Conservation (phyloP, 2,888 invertebrate species). For the Opisthograptis luteolata region DNA sequence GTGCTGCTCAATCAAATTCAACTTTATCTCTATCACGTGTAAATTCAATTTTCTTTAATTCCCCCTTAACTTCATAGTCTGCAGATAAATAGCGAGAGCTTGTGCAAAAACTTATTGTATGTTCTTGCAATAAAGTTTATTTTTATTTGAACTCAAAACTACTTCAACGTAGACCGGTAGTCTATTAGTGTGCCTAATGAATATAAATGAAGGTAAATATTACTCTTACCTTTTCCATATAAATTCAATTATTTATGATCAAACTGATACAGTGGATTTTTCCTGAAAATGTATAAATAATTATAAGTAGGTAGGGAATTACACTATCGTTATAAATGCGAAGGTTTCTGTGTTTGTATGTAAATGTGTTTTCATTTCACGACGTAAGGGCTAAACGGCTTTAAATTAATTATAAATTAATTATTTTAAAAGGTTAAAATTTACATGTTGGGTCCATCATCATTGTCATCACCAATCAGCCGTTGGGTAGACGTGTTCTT, state of each 20-base stretch:
- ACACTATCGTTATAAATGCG: no score
- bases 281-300: slow-evolving; percentile 35
- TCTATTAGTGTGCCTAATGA: slow-evolving; percentile 65
- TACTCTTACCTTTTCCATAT: slow-evolving; percentile 53
- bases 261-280: slow-evolving; percentile 34
- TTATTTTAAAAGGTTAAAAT: no score
- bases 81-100: slow-evolving; percentile 7
- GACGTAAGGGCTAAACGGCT: no score
- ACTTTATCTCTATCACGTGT: slow-evolving; percentile 8
- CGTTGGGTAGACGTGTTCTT: no score
- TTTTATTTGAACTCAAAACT: slow-evolving; percentile 36
- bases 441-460: no score
- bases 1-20: slow-evolving; percentile 9
- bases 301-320: slow-evolving; percentile 12
- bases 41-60: slow-evolving; percentile 20
- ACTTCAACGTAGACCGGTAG: slow-evolving; percentile 50
- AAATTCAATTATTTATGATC: slow-evolving; percentile 52
- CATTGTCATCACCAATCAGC: no score
- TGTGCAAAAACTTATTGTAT: slow-evolving; percentile 42
- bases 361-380: no score
- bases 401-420: no score
- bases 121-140: slow-evolving; percentile 37
- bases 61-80: slow-evolving; percentile 10
- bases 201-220: slow-evolving; percentile 66
- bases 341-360: no score